Evolutionary conservation across 2,888 invertebrate species (phyloP), one percentile per base, ranked within the genome.

Genomic region (Electrophaes corylata): DNA sequence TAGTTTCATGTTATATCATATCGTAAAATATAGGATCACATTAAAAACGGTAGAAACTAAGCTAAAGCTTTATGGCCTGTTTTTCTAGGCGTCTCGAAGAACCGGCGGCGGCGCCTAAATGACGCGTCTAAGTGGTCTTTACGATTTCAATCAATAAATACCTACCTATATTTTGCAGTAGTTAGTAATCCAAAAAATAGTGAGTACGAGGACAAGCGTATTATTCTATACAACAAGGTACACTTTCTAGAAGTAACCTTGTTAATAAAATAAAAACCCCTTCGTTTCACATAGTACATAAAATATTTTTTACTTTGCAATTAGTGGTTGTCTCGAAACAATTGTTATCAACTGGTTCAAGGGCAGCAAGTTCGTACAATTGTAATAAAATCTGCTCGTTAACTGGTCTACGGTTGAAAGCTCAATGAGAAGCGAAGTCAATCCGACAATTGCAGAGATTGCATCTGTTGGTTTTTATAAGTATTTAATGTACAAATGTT

Each of bases 371-470:
- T 31, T 37, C 43, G 14, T 26, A 40, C 18, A 31, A 35, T 39
- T 56, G 47, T 51, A 46, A 60, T 60, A 55, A 60, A 60, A 64
- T 61, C 50, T 19, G 53, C 50, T 60, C 48, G 53, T 66, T 62
- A 55, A 53, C 48, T 47, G 35, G 31, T 37, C 41, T 46, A 45
- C 50, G 41, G 39, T 44, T 51, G 48, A 55, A 64, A 61, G 59
- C 50, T 59, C 40, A 55, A 64, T 66, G 65, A 48, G 65, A 66
- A 66, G 55, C 40, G 20, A 18, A 12, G 33, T 12, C 19, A 40
- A 43, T 37, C 29, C 18, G 19, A 48, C 37, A 16, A 48, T 39
- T 39, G 48, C 37, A 40, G 19, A 12, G 10, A 8, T 8, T 29
- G 10, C 10, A 29, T 29, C 3, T 29, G 26, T 29, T 29, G 26